Conservation (phyloP, 2,113 vertebrate species). For the Heloderma charlesbogerti region DNA sequence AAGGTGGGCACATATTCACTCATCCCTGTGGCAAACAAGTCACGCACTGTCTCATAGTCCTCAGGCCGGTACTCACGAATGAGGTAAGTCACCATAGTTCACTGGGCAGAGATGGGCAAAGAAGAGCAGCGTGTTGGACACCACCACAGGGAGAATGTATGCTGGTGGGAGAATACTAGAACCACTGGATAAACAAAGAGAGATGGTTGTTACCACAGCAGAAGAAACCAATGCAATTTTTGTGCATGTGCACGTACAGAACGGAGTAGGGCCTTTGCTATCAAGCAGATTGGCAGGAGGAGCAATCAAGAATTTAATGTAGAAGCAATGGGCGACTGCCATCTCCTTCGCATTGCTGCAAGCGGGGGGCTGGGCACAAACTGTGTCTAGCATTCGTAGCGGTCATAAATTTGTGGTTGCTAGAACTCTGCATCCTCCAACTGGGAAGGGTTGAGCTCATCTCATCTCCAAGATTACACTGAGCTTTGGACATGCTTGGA, state of each 20-base stretch:
- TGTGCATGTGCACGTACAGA: neutral
- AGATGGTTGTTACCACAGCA: neutral
- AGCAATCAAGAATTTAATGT: neutral
- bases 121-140: neutral
- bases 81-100: conserved; percentile 53
- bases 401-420: neutral
- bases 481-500: neutral
- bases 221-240: neutral
- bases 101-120: neutral
- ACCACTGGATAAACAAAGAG: neutral
- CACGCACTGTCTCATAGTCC: conserved; percentile 61
- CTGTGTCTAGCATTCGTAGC: neutral
- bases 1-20: conserved; percentile 65
- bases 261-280: neutral
- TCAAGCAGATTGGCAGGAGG: neutral
- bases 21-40: conserved; percentile 68
- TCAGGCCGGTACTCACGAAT: conserved; percentile 74
- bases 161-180: neutral
- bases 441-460: too few relatives aligned
- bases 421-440: neutral
- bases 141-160: neutral
- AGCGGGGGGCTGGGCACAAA: neutral
- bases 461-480: neutral
- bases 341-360: neutral
- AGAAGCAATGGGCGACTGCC: too few relatives aligned